phyloP scores from a whole-genome alignment of 2,113 vertebrate genomes.

The Grammatotria lemairii region DNA sequence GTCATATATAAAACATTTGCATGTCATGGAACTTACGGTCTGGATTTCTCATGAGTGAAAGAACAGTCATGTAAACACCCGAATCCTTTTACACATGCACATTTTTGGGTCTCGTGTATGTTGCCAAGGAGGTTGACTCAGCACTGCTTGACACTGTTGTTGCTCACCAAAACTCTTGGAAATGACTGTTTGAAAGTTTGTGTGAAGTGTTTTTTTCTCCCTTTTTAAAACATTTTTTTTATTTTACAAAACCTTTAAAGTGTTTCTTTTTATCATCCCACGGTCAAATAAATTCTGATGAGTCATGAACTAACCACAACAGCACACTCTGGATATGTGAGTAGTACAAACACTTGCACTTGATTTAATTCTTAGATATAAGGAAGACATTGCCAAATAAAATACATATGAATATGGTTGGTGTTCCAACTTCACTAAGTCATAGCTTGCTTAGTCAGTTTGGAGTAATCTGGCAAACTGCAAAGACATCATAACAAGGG shows the following conservation, averaged over 20 bases:
- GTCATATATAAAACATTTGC: conserved; percentile 2
- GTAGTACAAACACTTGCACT: neutral
- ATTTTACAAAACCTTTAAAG: neutral
- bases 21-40: neutral
- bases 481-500: neutral
- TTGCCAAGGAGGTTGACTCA: conserved; percentile 49
- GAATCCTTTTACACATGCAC: neutral
- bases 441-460: neutral
- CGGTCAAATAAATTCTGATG: conserved; percentile 23
- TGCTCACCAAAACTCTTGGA: conserved; percentile 32
- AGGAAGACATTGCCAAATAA: neutral
- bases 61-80: conserved; percentile 16
- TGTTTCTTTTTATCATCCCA: neutral
- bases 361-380: neutral
- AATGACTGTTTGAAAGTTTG: conserved; percentile 22
- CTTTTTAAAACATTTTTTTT: neutral
- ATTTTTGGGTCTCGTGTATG: neutral
- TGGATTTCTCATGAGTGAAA: conserved; percentile 20
- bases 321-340: conserved; percentile 6
- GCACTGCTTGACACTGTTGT: conserved; percentile 15
- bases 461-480: neutral
- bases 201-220: neutral
- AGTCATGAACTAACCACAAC: conserved; percentile 17
- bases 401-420: neutral
- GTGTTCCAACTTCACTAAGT: neutral